These are phyloP conservation scores for Syngnathus rostellatus DNA, from an alignment of 2,797 vertebrate species.

Conservation along the genomic window DNA sequence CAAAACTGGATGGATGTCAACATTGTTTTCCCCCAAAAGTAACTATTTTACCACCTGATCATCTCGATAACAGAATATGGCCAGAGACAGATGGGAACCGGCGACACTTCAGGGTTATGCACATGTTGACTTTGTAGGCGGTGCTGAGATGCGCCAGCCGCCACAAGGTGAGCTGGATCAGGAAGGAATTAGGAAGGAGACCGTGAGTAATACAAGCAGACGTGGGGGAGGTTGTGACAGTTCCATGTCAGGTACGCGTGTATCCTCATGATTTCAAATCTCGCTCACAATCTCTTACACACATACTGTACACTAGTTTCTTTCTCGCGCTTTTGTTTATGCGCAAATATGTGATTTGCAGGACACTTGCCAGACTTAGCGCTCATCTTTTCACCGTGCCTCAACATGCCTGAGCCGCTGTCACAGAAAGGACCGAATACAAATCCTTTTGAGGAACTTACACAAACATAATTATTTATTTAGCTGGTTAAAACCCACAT, in stretches of 20 bases:
- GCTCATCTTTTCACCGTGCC: constrained; percentile 35
- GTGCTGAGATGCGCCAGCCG: constrained; percentile 50
- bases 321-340: constrained; percentile 34
- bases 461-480: constrained; percentile 73
- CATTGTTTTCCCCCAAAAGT: background rate
- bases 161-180: constrained; percentile 56
- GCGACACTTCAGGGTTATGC: constrained; percentile 8
- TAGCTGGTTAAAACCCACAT: constrained; percentile 68
- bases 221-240: constrained; percentile 33
- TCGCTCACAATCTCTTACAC: constrained; percentile 20
- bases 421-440: constrained; percentile 54
- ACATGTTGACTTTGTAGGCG: constrained; percentile 34
- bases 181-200: constrained; percentile 34
- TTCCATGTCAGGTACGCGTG: constrained; percentile 12
- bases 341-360: constrained; percentile 28
- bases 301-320: background rate
- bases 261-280: constrained; percentile 20
- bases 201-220: constrained; percentile 23
- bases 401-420: constrained; percentile 51
- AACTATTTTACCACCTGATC: background rate
- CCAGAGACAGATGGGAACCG: constrained; percentile 8
- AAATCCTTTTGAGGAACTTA: constrained; percentile 71
- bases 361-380: constrained; percentile 35
- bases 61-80: constrained; percentile 4
- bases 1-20: background rate